These are phyloP conservation scores for Brachionus sp. DNA, from an alignment of 1,140 invertebrate species.

Conservation along the genomic window DNA sequence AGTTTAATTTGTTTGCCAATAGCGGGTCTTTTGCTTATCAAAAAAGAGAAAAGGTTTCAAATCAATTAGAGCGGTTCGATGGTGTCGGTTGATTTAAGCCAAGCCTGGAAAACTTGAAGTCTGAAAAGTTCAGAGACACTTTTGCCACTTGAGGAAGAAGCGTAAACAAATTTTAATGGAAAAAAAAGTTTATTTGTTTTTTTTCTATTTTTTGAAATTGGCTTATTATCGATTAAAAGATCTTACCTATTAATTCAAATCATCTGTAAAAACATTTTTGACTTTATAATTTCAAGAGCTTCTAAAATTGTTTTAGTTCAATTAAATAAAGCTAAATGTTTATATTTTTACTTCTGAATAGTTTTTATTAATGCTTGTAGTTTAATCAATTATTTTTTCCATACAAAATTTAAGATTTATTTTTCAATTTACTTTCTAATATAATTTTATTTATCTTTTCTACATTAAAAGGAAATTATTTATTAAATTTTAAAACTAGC, in stretches of 20 bases:
- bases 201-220: background rate
- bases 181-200: constrained; percentile 11
- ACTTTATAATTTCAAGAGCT: constrained; percentile 14
- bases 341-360: background rate
- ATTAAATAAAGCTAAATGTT: background rate
- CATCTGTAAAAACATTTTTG: constrained; percentile 35
- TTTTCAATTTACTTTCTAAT: no score
- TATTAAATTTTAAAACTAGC: no score
- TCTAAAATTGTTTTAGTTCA: background rate
- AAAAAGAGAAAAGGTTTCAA: constrained; percentile 9
- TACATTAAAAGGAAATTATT: no score
- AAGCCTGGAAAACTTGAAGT: background rate
- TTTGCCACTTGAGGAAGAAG: background rate
- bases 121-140: constrained; percentile 3
- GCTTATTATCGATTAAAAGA: constrained; percentile 11
- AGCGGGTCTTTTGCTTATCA: constrained; percentile 6
- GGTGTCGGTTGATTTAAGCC: background rate
- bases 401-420: no score
- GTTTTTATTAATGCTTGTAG: no score
- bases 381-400: no score
- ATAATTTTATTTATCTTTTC: no score
- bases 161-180: background rate
- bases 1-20: constrained; percentile 17
- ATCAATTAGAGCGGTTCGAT: background rate
- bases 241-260: constrained; percentile 32